A percentile compares a stretch with the other conserved stretches of the same genome.
These are phyloP conservation scores for Athetis lepigone DNA, from an alignment of 2,888 invertebrate species.

Conservation along the genomic window DNA sequence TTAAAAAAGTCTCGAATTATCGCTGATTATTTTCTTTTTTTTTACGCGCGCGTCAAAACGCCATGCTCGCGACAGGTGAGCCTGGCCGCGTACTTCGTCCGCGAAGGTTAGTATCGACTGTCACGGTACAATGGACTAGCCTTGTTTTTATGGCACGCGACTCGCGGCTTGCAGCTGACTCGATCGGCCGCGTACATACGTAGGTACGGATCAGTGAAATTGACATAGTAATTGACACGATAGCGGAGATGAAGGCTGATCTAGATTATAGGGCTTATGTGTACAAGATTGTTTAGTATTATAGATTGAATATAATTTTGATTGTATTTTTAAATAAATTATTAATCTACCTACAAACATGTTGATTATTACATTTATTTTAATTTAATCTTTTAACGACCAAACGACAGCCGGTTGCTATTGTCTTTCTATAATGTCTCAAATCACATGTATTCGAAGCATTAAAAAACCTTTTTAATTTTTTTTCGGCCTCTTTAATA, in stretches of 20 bases:
- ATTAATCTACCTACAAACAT: no score
- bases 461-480: no score
- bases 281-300: slow-evolving; percentile 9
- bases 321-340: no score
- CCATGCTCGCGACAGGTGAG: slow-evolving; percentile 74
- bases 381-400: no score
- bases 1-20: slow-evolving; percentile 27
- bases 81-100: slow-evolving; percentile 74
- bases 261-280: slow-evolving; percentile 10
- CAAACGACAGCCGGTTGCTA: no score
- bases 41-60: slow-evolving; percentile 77
- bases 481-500: not conserved
- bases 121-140: slow-evolving; percentile 76
- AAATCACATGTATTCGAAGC: no score
- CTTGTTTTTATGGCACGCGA: slow-evolving; percentile 85
- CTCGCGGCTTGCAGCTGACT: slow-evolving; percentile 62
- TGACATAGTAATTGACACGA: slow-evolving; percentile 68
- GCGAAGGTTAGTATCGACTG: slow-evolving; percentile 85
- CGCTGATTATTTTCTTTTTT: slow-evolving; percentile 61
- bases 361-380: no score
- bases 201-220: slow-evolving; percentile 72
- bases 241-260: slow-evolving; percentile 34
- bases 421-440: no score
- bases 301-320: no score
- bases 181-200: slow-evolving; percentile 55